These are phyloP conservation scores for Heterochromis multidens DNA, from an alignment of 2,113 vertebrate genomes.

Conservation along the genomic window DNA sequence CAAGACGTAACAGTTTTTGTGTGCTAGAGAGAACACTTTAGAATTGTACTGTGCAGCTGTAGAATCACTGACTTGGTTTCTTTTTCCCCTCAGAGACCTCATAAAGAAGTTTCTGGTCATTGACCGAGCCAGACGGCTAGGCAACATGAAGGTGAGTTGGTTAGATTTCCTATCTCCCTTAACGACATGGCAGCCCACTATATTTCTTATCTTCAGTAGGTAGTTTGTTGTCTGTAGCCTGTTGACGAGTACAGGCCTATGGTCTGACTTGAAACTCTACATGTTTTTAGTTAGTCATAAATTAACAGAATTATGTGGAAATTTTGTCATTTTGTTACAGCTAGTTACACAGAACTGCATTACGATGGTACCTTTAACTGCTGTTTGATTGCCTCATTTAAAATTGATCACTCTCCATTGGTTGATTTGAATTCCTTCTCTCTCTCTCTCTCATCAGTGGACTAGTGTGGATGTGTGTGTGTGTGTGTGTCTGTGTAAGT, in stretches of 20 bases:
- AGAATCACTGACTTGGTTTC: not conserved
- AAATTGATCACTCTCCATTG: rapidly evolving
- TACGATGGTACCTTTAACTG: rapidly evolving
- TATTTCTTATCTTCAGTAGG: not conserved
- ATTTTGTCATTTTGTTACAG: not conserved
- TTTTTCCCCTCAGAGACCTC: slow-evolving; percentile 81
- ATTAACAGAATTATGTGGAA: too few species aligned
- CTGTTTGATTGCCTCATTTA: rapidly evolving
- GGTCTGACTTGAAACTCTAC: not conserved
- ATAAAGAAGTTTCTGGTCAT: slow-evolving; percentile 94
- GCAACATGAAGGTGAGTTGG: slow-evolving; percentile 92
- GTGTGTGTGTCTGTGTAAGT: too few species aligned
- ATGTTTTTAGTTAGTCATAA: slow-evolving; percentile 22
- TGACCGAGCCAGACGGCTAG: slow-evolving; percentile 88
- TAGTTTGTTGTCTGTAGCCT: not conserved
- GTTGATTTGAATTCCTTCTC: not conserved
- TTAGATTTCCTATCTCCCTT: not conserved
- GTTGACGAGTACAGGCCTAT: not conserved
- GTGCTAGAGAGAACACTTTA: not conserved
- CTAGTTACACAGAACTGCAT: not conserved
- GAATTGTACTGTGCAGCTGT: not conserved
- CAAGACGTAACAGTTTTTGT: not conserved
- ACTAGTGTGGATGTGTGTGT: too few species aligned
- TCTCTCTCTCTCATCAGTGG: not conserved
- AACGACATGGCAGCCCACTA: not conserved